Conservation (phyloP, 2,113 vertebrate genomes). For the Eublepharis macularius region DNA sequence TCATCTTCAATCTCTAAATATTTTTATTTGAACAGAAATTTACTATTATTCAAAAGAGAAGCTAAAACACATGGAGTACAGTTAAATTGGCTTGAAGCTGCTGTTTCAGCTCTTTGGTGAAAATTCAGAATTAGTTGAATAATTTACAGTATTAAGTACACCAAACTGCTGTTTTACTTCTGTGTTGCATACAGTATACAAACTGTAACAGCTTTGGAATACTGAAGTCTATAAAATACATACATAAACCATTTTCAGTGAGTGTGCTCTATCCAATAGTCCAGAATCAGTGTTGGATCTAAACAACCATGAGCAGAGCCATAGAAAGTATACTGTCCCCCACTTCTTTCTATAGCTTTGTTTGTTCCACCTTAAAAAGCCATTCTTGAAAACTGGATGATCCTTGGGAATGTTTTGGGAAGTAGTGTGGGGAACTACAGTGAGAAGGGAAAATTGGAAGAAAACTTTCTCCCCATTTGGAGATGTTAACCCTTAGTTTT, state of each 20-base stretch:
- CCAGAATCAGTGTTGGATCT: conserved; percentile 2
- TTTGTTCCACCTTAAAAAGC: too few species aligned
- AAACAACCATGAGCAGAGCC: too few species aligned
- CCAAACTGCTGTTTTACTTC: conserved; percentile 65
- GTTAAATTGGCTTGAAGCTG: conserved; percentile 56
- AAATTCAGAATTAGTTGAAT: too few species aligned
- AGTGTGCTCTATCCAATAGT: conserved; percentile 16
- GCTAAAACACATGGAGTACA: conserved; percentile 39
- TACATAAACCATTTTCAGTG: conserved; percentile 15
- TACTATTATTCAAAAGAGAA: conserved; percentile 58
- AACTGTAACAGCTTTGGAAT: conserved; percentile 42
- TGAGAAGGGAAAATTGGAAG: too few species aligned
- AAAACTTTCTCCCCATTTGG: too few species aligned
- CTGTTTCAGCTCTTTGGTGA: conserved; percentile 62
- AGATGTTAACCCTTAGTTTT: neutral
- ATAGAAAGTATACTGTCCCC: too few species aligned
- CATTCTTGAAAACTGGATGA: too few species aligned
- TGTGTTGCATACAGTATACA: conserved; percentile 44
- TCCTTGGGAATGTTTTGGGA: too few species aligned
- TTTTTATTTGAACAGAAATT: conserved; percentile 42
- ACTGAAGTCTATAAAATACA: conserved; percentile 21
- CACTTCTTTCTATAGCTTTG: too few species aligned
- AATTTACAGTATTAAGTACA: too few species aligned
- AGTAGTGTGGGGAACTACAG: too few species aligned
- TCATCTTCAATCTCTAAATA: conserved; percentile 22